A percentile compares a stretch with the other conserved stretches of the same genome.
Conservation (phyloP, 2,113 vertebrate species). For the Syrrhaptes paradoxus region DNA sequence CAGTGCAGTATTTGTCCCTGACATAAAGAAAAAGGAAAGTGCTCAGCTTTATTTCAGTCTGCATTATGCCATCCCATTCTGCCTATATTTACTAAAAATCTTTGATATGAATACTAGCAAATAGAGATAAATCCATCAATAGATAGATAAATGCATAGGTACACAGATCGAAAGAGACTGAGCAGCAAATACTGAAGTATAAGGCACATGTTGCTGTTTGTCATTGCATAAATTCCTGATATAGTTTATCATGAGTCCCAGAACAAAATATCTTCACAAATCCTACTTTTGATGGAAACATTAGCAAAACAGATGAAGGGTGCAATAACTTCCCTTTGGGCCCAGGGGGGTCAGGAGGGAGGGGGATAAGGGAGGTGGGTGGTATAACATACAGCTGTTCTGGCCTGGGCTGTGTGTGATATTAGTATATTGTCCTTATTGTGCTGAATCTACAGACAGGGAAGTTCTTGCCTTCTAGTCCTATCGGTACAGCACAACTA, state of each 20-base stretch:
- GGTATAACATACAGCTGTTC: background rate
- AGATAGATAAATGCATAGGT: background rate
- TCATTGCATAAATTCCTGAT: background rate
- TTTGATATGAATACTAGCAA: background rate
- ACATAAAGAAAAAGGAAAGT: background rate
- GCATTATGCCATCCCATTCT: background rate
- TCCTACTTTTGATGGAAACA: background rate
- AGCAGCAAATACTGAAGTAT: background rate
- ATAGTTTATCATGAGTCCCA: background rate
- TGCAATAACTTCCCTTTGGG: background rate
- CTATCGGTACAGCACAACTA: background rate
- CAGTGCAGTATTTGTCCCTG: background rate
- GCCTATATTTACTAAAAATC: background rate
- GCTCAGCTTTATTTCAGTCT: background rate
- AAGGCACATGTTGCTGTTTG: background rate
- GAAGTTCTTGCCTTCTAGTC: background rate
- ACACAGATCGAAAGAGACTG: background rate
- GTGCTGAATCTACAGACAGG: background rate
- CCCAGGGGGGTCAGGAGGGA: rapidly evolving
- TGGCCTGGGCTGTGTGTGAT: background rate
- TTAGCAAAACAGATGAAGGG: background rate
- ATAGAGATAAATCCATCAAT: background rate
- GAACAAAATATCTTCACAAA: background rate
- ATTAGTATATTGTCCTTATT: background rate
- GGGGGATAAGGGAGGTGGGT: too few relatives aligned